Base-by-base conservation (phyloP, 2,797 vertebrate genomes). In the Poliocrania exsul region DNA sequence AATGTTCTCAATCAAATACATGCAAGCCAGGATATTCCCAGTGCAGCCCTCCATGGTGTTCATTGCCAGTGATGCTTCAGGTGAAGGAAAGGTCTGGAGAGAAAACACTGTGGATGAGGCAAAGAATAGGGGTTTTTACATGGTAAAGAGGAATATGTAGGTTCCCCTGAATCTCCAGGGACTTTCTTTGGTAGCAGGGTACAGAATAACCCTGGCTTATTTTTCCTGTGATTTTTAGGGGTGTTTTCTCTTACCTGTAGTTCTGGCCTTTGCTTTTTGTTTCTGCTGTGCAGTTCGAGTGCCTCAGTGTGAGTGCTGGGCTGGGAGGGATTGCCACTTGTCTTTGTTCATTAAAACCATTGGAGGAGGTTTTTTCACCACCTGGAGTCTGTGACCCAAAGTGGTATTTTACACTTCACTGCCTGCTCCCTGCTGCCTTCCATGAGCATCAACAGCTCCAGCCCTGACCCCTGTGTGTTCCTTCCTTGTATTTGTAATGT, bases 401-500 rank as follows among this genome's bases (percentile, higher is more conserved):
- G 64, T 1, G 71, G 20, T 67, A 8, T 81, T 92, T 82, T 89
- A 47, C 44, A 33, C 37, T 58, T 61, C 53, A 9, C 40, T 71
- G 65, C 60, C 57, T 53, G 69, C 74, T 89, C 72, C 81, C 67
- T 17, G 4, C 81, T 92, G 91, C 70, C 49, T 86, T 81, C 82
- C 40, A 5, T 11, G 56, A 87, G 81, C 87, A 65, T 65, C 58
- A 16, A 12, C 91, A 84, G 66, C 71, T 75, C 73, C 81, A 58
- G 64, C 79, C 67, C 31, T 65, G 62, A 77, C 60, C 67, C 40
- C 37, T 51, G 44, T 26, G 79, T 82, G 17, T 29, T 46, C 35
- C 44, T 90, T 20, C 71, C 72, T 8, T n/a, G 17, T 49, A 20
- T 70, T 91, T 87, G 15, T 49, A 26, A n/a, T 49, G 16, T 62